Conservation (phyloP, 2,113 vertebrate genomes). For the Bufo gargarizans region DNA sequence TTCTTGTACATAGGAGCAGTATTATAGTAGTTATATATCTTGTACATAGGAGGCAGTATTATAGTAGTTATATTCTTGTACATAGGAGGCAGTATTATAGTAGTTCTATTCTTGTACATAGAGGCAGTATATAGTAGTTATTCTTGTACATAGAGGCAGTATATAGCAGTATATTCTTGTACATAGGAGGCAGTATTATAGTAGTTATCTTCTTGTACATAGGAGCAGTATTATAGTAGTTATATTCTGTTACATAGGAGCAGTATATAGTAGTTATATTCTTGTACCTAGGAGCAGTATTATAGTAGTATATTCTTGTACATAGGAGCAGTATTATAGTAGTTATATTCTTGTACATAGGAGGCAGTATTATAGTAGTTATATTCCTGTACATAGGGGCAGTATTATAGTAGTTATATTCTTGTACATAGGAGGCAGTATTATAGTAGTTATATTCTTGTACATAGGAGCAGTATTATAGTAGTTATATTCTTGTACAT, state of each 20-base stretch:
- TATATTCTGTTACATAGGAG: not conserved
- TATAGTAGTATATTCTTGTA: not conserved
- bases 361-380: not conserved
- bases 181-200: slow-evolving; percentile 1
- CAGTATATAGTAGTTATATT: slow-evolving; percentile 1
- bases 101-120: not conserved
- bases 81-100: not conserved
- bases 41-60: slow-evolving; percentile 9
- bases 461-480: not conserved
- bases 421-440: not conserved
- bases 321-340: not conserved
- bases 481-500: not conserved
- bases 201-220: slow-evolving; percentile 5
- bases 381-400: not conserved
- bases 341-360: not conserved
- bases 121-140: not conserved
- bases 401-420: not conserved
- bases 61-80: slow-evolving; percentile 9
- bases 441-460: slow-evolving; percentile 14
- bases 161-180: slow-evolving; percentile 1
- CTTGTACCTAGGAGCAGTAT: not conserved
- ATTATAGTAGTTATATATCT: slow-evolving; percentile 22
- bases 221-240: slow-evolving; percentile 5
- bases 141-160: not conserved
- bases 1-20: slow-evolving; percentile 3